These are phyloP conservation scores for Peromyscus maniculatus DNA, from an alignment of 2,113 vertebrate genomes.

Conservation along the genomic window DNA sequence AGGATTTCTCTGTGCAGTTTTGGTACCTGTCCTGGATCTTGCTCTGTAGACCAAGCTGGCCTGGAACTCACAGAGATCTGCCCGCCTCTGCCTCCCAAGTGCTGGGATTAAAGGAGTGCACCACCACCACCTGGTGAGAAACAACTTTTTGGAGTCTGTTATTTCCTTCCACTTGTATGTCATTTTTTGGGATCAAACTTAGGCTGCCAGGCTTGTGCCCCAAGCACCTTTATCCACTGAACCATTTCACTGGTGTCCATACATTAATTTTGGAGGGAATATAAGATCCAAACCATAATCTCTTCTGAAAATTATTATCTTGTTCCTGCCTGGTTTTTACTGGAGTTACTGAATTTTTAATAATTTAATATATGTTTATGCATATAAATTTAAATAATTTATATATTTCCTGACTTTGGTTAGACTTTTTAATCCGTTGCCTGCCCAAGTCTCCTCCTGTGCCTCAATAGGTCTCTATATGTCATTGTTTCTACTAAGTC, in stretches of 20 bases:
- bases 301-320: slow-evolving; percentile 29
- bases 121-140: neutral
- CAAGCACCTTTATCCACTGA: neutral
- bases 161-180: neutral
- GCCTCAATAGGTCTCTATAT: neutral
- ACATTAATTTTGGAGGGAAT: neutral
- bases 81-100: too few relatives aligned
- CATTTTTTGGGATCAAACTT: too few relatives aligned
- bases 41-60: too few relatives aligned
- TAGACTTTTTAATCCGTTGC: neutral
- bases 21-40: too few relatives aligned
- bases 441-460: neutral
- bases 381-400: neutral
- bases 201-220: neutral
- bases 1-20: too few relatives aligned
- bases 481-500: slow-evolving; percentile 18
- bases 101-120: too few relatives aligned
- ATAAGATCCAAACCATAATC: neutral
- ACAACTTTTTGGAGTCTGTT: neutral
- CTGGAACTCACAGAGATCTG: too few relatives aligned
- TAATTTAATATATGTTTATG: neutral
- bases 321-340: slow-evolving; percentile 34
- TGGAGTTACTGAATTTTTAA: slow-evolving; percentile 36
- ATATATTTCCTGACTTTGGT: slow-evolving; percentile 39
- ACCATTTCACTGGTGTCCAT: neutral